phyloP scores from a whole-genome alignment of 2,888 invertebrate genomes.

The Xestia c-nigrum region DNA sequence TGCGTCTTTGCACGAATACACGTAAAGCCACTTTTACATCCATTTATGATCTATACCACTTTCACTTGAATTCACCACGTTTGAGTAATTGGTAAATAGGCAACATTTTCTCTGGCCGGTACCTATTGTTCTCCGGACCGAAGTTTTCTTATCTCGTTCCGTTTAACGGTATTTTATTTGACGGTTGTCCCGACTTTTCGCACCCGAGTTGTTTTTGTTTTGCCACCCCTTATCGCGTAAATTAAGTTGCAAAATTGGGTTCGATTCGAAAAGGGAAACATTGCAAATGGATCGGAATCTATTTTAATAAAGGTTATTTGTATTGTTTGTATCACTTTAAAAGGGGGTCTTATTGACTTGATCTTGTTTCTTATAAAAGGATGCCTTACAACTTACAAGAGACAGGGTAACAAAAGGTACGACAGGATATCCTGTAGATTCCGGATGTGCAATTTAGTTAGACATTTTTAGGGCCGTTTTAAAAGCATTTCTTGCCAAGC shows the following conservation, averaged over 20 bases:
- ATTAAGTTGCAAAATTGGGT: constrained; percentile 38
- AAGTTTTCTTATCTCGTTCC: constrained; percentile 44
- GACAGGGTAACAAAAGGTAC: neutral
- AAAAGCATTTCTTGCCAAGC: neutral
- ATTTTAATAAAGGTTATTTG: constrained; percentile 42
- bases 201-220: constrained; percentile 34
- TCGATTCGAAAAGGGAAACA: constrained; percentile 27
- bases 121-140: constrained; percentile 39
- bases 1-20: constrained; percentile 68
- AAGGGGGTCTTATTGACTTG: constrained; percentile 1
- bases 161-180: constrained; percentile 39
- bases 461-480: neutral
- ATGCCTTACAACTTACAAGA: neutral
- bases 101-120: constrained; percentile 35
- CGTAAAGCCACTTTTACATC: constrained; percentile 72
- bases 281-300: constrained; percentile 33
- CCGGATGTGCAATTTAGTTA: neutral
- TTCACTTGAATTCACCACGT: constrained; percentile 71
- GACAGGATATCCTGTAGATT: constrained; percentile 15
- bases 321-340: constrained; percentile 36
- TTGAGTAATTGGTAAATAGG: constrained; percentile 45
- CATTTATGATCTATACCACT: constrained; percentile 76
- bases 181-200: constrained; percentile 31
- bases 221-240: constrained; percentile 38
- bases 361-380: constrained; percentile 23